phyloP scores from a whole-genome alignment of 2,113 vertebrate species.

The Perca schrenkii region DNA sequence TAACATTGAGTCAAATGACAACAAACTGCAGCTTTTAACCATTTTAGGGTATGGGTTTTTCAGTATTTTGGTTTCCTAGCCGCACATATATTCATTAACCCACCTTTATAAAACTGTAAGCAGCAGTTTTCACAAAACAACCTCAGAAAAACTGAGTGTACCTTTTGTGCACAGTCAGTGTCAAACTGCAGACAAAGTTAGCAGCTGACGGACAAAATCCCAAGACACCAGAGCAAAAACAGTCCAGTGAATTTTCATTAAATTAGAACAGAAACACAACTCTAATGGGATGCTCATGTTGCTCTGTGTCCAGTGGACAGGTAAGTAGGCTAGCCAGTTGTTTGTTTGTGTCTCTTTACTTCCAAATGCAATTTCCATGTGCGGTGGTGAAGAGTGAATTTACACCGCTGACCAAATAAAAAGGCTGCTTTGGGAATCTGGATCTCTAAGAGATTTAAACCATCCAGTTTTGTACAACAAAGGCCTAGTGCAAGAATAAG shows the following conservation, averaged over 20 bases:
- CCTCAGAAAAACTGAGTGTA: background rate
- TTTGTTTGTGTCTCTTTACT: background rate
- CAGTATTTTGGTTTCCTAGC: too few species aligned
- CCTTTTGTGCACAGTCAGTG: background rate
- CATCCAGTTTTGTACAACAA: background rate
- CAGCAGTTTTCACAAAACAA: background rate
- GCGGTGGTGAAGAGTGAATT: too few species aligned
- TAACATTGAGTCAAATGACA: background rate
- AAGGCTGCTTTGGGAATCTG: too few species aligned
- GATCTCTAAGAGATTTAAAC: background rate
- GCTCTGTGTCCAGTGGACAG: background rate
- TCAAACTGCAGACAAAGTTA: background rate
- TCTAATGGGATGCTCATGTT: background rate
- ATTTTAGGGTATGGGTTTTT: background rate
- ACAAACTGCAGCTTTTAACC: background rate
- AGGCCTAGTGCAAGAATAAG: background rate
- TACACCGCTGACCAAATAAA: background rate
- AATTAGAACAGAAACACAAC: background rate
- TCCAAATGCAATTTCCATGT: background rate
- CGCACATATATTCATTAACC: background rate
- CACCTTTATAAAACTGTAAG: background rate
- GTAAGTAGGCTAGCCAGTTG: too few species aligned
- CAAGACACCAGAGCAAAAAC: background rate
- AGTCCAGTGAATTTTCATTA: background rate
- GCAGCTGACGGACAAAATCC: background rate